A percentile compares a stretch with the other conserved stretches of the same genome.
Evolutionary conservation across 2,113 vertebrate species (phyloP).

Genomic region (Conger conger): DNA sequence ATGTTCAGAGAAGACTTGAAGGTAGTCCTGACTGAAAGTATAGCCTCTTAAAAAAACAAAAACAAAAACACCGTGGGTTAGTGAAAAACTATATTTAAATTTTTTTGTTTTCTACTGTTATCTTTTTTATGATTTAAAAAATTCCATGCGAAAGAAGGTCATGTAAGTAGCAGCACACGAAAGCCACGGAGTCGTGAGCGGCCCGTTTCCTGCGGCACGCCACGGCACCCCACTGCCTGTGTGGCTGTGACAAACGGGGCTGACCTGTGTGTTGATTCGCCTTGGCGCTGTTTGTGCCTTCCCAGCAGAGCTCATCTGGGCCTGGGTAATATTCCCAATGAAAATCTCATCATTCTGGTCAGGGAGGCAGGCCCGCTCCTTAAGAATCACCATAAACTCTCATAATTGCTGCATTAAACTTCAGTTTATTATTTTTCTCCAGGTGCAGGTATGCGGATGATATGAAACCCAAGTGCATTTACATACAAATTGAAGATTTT

Average conservation of each 20-base stretch:
- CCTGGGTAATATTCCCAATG: constrained; percentile 65
- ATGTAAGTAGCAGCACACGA: background rate
- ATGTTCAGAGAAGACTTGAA: constrained; percentile 52
- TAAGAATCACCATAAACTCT: constrained; percentile 94
- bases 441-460: constrained; percentile 97
- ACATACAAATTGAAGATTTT: constrained; percentile 99
- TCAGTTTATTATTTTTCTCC: constrained; percentile 99
- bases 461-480: constrained; percentile 97
- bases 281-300: constrained; percentile 61
- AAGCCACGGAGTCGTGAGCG: background rate
- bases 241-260: constrained; percentile 62
- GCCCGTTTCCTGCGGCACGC: constrained; percentile 33
- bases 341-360: constrained; percentile 80
- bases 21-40: constrained; percentile 44
- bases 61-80: constrained; percentile 25
- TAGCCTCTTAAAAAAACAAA: constrained; percentile 49
- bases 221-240: constrained; percentile 61
- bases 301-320: constrained; percentile 66
- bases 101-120: background rate
- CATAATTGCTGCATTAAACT: constrained; percentile 99
- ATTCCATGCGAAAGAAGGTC: background rate
- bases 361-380: constrained; percentile 57
- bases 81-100: background rate
- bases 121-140: background rate
- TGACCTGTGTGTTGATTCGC: constrained; percentile 67